Conservation (phyloP, 2,797 vertebrate genomes). For the Xerus rutilus region DNA sequence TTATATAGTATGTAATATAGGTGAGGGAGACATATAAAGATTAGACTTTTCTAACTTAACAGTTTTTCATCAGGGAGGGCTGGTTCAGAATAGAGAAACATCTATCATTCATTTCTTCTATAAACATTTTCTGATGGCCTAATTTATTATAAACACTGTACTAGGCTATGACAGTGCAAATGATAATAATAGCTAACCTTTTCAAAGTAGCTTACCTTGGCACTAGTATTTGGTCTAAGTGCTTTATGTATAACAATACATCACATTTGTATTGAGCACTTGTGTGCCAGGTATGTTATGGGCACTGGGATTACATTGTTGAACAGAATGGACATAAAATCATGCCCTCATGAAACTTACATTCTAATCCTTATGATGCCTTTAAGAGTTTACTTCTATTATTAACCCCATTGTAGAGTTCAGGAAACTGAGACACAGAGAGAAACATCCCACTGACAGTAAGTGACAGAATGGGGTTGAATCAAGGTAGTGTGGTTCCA, state of each 20-base stretch:
- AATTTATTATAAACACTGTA: background rate
- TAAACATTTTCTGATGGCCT: background rate
- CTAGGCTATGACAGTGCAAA: background rate
- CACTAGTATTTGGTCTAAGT: background rate
- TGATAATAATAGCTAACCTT: constrained; percentile 26
- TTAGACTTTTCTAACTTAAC: constrained; percentile 46
- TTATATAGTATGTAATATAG: background rate
- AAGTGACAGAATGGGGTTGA: background rate
- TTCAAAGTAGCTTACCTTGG: background rate
- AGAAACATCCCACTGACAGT: background rate
- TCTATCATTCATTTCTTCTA: constrained; percentile 23
- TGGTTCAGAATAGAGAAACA: background rate
- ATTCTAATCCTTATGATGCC: background rate
- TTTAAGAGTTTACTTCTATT: constrained; percentile 36
- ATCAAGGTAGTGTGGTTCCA: background rate
- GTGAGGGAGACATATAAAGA: background rate
- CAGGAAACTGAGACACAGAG: constrained; percentile 7
- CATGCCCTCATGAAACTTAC: background rate
- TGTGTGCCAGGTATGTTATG: constrained; percentile 23
- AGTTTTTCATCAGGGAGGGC: background rate
- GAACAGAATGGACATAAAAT: constrained; percentile 44
- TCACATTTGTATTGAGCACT: constrained; percentile 11
- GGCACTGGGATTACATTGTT: background rate
- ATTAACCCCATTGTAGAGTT: constrained; percentile 32
- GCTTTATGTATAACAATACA: background rate